These are phyloP conservation scores for Calliphora vomitoria DNA, from an alignment of 2,888 invertebrate genomes.

Conservation along the genomic window DNA sequence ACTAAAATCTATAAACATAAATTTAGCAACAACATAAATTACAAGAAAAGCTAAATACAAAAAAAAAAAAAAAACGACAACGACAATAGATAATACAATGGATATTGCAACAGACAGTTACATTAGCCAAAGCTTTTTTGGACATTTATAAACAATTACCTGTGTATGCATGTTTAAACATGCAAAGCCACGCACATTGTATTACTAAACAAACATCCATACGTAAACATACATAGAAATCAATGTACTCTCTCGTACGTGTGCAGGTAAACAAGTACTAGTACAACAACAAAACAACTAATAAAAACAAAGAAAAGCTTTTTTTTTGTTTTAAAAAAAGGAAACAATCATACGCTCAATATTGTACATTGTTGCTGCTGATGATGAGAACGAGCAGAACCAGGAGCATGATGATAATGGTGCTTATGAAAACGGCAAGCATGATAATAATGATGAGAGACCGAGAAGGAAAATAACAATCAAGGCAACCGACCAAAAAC, in stretches of 20 bases:
- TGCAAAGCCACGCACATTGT: slow-evolving; percentile 33
- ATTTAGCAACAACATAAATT: neutral
- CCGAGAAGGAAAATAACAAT: neutral
- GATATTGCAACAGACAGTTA: slow-evolving; percentile 61
- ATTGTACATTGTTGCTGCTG: slow-evolving; percentile 5
- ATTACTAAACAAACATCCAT: slow-evolving; percentile 4
- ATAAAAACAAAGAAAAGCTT: slow-evolving; percentile 43
- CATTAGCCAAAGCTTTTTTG: slow-evolving; percentile 40
- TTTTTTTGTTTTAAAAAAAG: slow-evolving; percentile 9
- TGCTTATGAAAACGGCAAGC: slow-evolving; percentile 27
- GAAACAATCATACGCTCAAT: slow-evolving; percentile 61
- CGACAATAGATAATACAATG: slow-evolving; percentile 21
- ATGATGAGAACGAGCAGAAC: neutral
- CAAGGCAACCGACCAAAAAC: slow-evolving; percentile 5
- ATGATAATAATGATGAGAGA: slow-evolving; percentile 1
- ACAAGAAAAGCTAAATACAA: no score
- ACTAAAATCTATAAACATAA: neutral
- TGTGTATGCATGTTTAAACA: slow-evolving; percentile 56
- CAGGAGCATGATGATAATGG: neutral
- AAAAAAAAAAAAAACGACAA: neutral
- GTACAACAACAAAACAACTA: neutral
- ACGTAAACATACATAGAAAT: neutral
- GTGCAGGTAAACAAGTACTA: no score
- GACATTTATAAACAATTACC: slow-evolving; percentile 65
- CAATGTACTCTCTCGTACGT: no score